Percentiles rank a stretch among this genome's conserved stretches.
Conservation (phyloP, 1,140 invertebrate species). For the Sminthurides bifidus region DNA sequence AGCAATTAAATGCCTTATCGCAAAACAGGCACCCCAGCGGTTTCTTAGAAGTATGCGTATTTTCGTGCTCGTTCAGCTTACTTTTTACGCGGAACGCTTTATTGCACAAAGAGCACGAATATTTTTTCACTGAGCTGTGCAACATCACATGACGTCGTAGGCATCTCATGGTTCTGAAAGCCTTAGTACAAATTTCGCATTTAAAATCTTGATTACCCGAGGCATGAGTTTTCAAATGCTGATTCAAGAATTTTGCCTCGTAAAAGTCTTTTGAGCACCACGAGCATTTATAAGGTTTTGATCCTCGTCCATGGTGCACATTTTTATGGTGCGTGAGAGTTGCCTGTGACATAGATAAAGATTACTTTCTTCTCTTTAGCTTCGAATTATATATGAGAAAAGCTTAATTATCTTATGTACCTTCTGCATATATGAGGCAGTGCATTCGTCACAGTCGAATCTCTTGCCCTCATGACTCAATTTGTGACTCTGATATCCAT, state of each 20-base stretch:
- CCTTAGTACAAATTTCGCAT: slow-evolving; percentile 25
- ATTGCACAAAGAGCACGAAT: slow-evolving; percentile 8
- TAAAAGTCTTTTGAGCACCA: slow-evolving; percentile 19
- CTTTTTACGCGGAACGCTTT: slow-evolving; percentile 20
- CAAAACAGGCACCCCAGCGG: slow-evolving; percentile 46
- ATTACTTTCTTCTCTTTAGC: neutral
- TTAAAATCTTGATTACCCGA: slow-evolving; percentile 11
- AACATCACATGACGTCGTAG: slow-evolving; percentile 14
- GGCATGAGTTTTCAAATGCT: slow-evolving; percentile 23
- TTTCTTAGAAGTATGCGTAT: slow-evolving; percentile 44
- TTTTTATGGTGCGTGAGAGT: slow-evolving; percentile 16
- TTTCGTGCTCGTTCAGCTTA: slow-evolving; percentile 38
- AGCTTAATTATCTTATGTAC: neutral
- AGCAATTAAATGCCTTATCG: slow-evolving; percentile 43
- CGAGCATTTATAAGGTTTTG: slow-evolving; percentile 14
- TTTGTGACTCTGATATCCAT: slow-evolving; percentile 19
- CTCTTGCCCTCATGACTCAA: slow-evolving; percentile 15
- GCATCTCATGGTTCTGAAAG: slow-evolving; percentile 10
- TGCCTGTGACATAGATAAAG: slow-evolving; percentile 5
- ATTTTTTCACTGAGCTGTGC: slow-evolving; percentile 15
- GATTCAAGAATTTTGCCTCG: slow-evolving; percentile 13
- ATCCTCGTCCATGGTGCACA: slow-evolving; percentile 14
- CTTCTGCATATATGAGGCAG: slow-evolving; percentile 22
- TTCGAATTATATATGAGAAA: neutral
- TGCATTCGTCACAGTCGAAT: slow-evolving; percentile 21